Base-by-base conservation (phyloP, 2,797 vertebrate species). In the Bradypus variegatus region DNA sequence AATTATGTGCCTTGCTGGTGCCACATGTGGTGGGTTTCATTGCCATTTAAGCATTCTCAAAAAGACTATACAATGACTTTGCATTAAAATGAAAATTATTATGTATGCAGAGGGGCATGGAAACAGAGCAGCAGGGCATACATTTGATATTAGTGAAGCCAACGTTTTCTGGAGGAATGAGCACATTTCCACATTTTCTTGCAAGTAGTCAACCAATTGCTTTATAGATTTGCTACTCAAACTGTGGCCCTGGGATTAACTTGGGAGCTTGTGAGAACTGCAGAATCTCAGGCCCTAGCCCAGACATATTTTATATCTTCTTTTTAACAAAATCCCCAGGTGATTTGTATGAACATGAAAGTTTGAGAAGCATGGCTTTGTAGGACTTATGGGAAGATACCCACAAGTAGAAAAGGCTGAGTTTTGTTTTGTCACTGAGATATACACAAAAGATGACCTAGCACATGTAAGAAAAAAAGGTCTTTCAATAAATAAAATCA, bases 61-160 rank as follows among this genome's bases (percentile, higher is more conserved):
- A 88, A 93, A 86, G 55, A 90, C 91, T 55, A 79, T 69, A 36
- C 23, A 48, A 73, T 48, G 25, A 76, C 83, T 88, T 88, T 82
- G 82, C 62, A 64, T 38, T 73, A 80, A 90, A 91, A 81, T 92
- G 93, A 92, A 94, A 89, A 75, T 13, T 86, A 50, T 50, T 80
- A 9, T 79, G 1, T 50, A 58, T 13, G 69, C 33, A 76, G 69
- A 77, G 64, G 48, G 53, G 27, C 53, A 79, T 62, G 88, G 53
- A 93, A 85, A 81, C 45, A 55, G n/a, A 69, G 67, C 50, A 70
- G 36, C 55, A 69, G 25, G 73, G 6, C 23, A 69, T 60, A 91
- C 23, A 80, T 80, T 89, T 86, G 58, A 36, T 77, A 80, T 80
- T 78, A 88, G 55, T 3, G 8, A 94, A 94, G 38, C 64, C 92